These are phyloP conservation scores for Sebastiscus tertius DNA, from an alignment of 2,797 vertebrate genomes.

Conservation along the genomic window DNA sequence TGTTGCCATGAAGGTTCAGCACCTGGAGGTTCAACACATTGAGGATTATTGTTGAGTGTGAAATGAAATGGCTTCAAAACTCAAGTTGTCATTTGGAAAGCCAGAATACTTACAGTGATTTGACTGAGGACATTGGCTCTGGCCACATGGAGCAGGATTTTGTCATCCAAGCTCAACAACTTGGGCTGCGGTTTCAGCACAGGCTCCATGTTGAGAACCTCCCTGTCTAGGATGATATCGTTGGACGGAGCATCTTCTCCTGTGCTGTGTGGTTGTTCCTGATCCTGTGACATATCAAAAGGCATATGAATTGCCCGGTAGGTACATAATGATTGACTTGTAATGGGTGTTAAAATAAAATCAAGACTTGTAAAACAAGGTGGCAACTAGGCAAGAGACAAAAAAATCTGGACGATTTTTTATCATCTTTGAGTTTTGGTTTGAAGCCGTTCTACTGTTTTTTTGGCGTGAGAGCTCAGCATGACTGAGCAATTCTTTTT, in stretches of 20 bases:
- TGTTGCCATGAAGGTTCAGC: constrained; percentile 89
- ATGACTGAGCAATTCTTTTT: background rate
- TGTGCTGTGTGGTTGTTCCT: constrained; percentile 11
- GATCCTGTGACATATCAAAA: constrained; percentile 56
- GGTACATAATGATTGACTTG: background rate
- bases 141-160: constrained; percentile 79
- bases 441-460: background rate
- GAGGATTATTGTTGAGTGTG: background rate
- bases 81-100: background rate
- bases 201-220: constrained; percentile 84
- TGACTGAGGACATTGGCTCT: constrained; percentile 85
- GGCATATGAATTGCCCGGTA: background rate
- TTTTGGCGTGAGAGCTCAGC: background rate
- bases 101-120: constrained; percentile 83
- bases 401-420: background rate
- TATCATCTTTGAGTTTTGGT: background rate
- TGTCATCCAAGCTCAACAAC: constrained; percentile 84
- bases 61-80: constrained; percentile 2
- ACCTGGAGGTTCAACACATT: constrained; percentile 66
- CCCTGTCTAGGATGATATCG: constrained; percentile 71
- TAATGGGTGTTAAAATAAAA: background rate
- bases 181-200: constrained; percentile 79
- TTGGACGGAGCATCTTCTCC: constrained; percentile 9
- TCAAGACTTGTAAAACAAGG: background rate
- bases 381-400: background rate